These are phyloP conservation scores for Vireo altiloquus DNA, from an alignment of 2,113 vertebrate species.

Conservation along the genomic window DNA sequence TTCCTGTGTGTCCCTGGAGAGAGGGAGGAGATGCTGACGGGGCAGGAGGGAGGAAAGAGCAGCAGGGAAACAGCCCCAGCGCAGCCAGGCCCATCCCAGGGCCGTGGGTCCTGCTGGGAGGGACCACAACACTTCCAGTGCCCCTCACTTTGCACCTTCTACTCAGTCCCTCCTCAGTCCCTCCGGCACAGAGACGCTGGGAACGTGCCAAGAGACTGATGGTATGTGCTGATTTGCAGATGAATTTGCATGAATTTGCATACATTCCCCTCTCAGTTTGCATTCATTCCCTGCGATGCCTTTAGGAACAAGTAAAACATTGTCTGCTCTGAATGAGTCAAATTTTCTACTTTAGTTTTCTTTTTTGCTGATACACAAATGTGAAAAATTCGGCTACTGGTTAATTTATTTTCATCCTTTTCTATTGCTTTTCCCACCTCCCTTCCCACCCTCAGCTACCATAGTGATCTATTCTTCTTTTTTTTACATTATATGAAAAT, in stretches of 20 bases:
- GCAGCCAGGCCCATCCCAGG: not conserved
- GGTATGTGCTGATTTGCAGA: not conserved
- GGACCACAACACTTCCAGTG: not conserved
- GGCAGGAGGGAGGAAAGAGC: not conserved
- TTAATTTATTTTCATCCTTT: not conserved
- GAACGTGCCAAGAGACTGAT: not conserved
- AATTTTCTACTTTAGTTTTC: not conserved
- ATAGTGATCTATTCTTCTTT: not conserved
- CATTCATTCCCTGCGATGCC: not conserved
- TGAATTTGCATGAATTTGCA: slow-evolving; percentile 36
- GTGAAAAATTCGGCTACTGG: not conserved
- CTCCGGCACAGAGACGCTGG: not conserved
- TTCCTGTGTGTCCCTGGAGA: not conserved
- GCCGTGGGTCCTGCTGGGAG: not conserved
- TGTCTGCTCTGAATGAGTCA: not conserved
- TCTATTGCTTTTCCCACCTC: not conserved
- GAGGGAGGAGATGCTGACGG: not conserved
- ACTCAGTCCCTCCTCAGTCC: not conserved
- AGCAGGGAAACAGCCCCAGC: not conserved
- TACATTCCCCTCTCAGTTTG: slow-evolving; percentile 7
- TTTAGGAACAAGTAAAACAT: slow-evolving; percentile 21
- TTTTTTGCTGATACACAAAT: not conserved
- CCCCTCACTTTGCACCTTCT: not conserved
- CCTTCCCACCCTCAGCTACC: not conserved
- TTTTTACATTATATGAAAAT: not conserved